phyloP scores from a whole-genome alignment of 2,797 vertebrate species.

The Microtus agrestis region DNA sequence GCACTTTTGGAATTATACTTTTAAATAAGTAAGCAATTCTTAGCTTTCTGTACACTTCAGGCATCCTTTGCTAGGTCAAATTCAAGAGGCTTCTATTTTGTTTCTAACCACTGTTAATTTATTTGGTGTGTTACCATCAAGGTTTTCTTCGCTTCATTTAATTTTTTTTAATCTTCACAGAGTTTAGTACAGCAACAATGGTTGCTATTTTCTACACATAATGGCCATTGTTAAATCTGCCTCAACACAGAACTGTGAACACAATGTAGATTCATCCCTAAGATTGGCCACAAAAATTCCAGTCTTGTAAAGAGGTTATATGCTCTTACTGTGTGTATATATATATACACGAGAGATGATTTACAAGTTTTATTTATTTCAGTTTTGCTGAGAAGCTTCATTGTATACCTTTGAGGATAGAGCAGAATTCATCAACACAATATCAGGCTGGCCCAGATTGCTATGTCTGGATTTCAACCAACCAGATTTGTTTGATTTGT shows the following conservation, averaged over 20 bases:
- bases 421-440: slow-evolving; percentile 29
- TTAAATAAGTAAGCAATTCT: slow-evolving; percentile 48
- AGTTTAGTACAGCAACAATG: slow-evolving; percentile 76
- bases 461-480: slow-evolving; percentile 42
- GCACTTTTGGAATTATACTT: slow-evolving; percentile 34
- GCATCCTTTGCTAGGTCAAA: slow-evolving; percentile 37
- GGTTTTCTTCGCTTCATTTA: slow-evolving; percentile 63
- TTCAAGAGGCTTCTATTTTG: not conserved
- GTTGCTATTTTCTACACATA: slow-evolving; percentile 80
- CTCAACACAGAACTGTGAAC: slow-evolving; percentile 61
- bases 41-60: slow-evolving; percentile 23
- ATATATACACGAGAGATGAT: not conserved
- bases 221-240: slow-evolving; percentile 81
- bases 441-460: slow-evolving; percentile 26
- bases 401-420: slow-evolving; percentile 22
- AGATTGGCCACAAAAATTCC: slow-evolving; percentile 62
- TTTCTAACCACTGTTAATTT: slow-evolving; percentile 60
- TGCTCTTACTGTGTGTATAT: slow-evolving; percentile 29
- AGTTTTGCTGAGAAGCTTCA: slow-evolving; percentile 6
- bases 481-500: slow-evolving; percentile 33
- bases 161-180: slow-evolving; percentile 58
- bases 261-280: slow-evolving; percentile 79
- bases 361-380: slow-evolving; percentile 34
- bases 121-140: slow-evolving; percentile 47
- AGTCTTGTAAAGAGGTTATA: slow-evolving; percentile 24